A percentile compares a stretch with the other conserved stretches of the same genome.
phyloP scores from a whole-genome alignment of 1,140 invertebrate species.

The Frieseomelitta varia region DNA sequence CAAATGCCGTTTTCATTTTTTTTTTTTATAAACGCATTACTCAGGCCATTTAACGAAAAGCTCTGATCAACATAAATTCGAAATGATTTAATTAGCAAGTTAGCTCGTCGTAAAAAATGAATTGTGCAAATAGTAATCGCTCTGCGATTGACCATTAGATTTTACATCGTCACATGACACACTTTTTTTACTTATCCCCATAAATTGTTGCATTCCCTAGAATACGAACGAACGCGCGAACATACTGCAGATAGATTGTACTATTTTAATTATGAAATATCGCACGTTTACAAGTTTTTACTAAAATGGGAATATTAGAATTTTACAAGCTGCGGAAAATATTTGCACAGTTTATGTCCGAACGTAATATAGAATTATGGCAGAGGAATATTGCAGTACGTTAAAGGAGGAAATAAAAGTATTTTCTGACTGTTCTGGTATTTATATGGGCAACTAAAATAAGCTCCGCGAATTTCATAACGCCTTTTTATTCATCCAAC shows the following conservation, averaged over 20 bases:
- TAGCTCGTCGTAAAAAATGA: conserved; percentile 26
- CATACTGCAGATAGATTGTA: neutral
- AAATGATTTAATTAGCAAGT: conserved; percentile 50
- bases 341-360: neutral
- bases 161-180: conserved; percentile 24
- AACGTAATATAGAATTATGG: neutral
- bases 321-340: neutral
- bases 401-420: neutral
- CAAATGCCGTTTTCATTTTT: conserved; percentile 30
- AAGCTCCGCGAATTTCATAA: neutral
- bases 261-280: neutral
- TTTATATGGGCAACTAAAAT: neutral
- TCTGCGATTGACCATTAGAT: conserved; percentile 24
- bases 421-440: neutral
- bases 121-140: neutral
- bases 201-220: neutral
- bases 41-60: neutral
- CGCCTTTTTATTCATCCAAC: neutral
- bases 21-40: conserved; percentile 1
- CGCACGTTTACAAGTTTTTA: neutral
- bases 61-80: conserved; percentile 51
- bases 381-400: neutral
- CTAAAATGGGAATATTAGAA: neutral
- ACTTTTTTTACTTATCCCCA: no score
- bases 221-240: neutral